These are phyloP conservation scores for Chelonus formosanus DNA, from an alignment of 2,888 invertebrate species.

Conservation along the genomic window DNA sequence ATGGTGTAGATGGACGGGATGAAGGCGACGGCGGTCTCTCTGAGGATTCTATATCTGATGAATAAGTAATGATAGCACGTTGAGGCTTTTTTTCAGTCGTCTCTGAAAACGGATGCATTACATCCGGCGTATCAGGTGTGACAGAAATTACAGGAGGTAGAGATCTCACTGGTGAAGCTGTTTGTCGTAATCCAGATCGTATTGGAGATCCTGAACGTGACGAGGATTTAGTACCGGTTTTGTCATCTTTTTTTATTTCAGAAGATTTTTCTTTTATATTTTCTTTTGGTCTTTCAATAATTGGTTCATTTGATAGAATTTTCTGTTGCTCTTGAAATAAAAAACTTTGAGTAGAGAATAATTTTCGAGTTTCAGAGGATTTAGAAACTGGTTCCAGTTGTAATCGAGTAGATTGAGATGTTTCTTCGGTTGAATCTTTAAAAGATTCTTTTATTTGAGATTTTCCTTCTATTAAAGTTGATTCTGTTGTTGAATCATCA, in stretches of 20 bases:
- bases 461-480: conserved; percentile 21
- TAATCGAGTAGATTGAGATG: conserved; percentile 16
- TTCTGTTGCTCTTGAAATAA: neutral
- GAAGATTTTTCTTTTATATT: conserved; percentile 54
- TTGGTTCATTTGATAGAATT: conserved; percentile 6
- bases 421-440: neutral
- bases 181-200: conserved; percentile 51
- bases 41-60: conserved; percentile 57
- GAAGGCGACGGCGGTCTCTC: conserved; percentile 46
- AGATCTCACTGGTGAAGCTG: conserved; percentile 59
- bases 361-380: conserved; percentile 41
- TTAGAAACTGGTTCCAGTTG: conserved; percentile 39
- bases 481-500: conserved; percentile 37
- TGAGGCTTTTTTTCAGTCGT: conserved; percentile 47
- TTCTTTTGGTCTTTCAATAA: conserved; percentile 41
- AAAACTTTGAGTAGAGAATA: conserved; percentile 63
- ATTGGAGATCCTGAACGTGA: conserved; percentile 48
- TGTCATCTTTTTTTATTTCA: conserved; percentile 14
- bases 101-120: conserved; percentile 23
- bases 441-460: neutral
- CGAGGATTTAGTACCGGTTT: conserved; percentile 13
- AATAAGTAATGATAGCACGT: conserved; percentile 56
- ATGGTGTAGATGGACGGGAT: conserved; percentile 51
- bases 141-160: conserved; percentile 60
- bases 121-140: conserved; percentile 53